Evolutionary conservation across 2,113 vertebrate genomes (phyloP).

Genomic region (Gasterosteus aculeatus): DNA sequence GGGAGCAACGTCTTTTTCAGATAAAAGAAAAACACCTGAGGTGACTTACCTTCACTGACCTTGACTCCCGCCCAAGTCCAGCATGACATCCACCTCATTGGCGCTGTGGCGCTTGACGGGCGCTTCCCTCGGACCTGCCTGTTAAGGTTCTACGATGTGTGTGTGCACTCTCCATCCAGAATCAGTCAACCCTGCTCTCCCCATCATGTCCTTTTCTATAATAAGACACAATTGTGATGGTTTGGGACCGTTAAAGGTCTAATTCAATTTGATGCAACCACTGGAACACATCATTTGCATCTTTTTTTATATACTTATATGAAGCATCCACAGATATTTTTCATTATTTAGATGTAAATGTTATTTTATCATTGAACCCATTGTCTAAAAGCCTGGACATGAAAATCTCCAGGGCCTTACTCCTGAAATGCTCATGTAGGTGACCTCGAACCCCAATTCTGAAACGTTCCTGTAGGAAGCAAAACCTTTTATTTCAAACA

Average conservation of each 20-base stretch:
- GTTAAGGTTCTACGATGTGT: conserved; percentile 2
- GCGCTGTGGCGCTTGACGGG: conserved; percentile 2
- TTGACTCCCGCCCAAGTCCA: conserved; percentile 36
- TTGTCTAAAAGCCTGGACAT: background rate
- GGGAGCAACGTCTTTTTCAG: conserved; percentile 32
- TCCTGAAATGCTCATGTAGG: background rate
- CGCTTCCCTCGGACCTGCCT: conserved; percentile 13
- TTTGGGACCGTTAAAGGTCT: background rate
- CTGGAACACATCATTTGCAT: background rate
- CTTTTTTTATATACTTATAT: background rate
- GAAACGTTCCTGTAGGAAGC: background rate
- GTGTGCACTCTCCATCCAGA: background rate
- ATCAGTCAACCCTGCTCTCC: background rate
- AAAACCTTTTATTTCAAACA: background rate
- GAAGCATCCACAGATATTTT: background rate
- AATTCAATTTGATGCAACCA: background rate
- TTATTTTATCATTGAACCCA: background rate
- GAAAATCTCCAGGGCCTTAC: background rate
- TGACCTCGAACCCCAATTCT: background rate
- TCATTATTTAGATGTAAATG: background rate
- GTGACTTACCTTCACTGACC: conserved; percentile 45
- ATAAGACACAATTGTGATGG: background rate
- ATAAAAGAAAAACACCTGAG: conserved; percentile 17
- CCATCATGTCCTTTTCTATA: conserved; percentile 5
- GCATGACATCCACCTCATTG: conserved; percentile 6